phyloP scores from a whole-genome alignment of 2,113 vertebrate species.

The Zosterops lateralis region DNA sequence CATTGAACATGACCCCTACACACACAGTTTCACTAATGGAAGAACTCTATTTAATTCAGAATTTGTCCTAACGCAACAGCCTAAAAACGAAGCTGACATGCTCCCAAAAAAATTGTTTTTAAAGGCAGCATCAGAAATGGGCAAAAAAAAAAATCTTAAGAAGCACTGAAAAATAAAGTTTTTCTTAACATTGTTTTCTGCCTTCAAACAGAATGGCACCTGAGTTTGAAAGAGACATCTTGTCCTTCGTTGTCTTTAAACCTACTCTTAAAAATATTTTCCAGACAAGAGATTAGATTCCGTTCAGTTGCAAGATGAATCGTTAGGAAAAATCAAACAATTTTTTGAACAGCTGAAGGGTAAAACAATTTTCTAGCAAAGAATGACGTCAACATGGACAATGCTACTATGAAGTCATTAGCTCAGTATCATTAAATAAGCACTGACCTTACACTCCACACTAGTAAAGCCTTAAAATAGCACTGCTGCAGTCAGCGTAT shows the following conservation, averaged over 20 bases:
- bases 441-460: not conserved
- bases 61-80: not conserved
- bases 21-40: not conserved
- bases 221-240: not conserved
- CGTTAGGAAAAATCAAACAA: not conserved
- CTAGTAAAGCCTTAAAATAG: constrained; percentile 15
- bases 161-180: not conserved
- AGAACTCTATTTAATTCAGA: not conserved
- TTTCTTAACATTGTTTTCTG: not conserved
- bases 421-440: not conserved
- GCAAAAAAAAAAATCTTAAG: not conserved
- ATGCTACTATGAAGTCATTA: not conserved
- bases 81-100: not conserved
- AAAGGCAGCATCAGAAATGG: not conserved
- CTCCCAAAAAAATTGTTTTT: not conserved
- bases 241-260: not conserved
- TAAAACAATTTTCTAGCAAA: not conserved
- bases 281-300: not conserved
- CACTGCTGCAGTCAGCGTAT: not conserved
- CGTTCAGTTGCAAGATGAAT: not conserved
- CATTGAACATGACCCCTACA: not conserved
- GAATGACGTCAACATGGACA: not conserved
- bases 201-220: not conserved
- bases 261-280: not conserved
- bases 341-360: not conserved